phyloP scores from a whole-genome alignment of 1,140 invertebrate genomes.

The Copidosoma floridanum region DNA sequence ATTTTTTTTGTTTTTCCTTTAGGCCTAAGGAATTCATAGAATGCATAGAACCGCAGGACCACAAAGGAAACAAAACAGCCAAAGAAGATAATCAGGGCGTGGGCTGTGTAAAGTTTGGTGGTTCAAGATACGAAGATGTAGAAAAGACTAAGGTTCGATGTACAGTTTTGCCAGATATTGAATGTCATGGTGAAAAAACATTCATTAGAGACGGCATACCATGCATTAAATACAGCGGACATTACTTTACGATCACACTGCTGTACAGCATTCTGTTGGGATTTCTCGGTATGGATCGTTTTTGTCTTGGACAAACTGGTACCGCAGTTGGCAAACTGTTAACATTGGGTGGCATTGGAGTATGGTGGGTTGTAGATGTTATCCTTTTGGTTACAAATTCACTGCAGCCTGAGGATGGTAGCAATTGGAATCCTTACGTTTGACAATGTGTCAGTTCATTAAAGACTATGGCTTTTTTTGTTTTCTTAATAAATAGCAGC shows the following conservation, averaged over 20 bases:
- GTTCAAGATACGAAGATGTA: conserved; percentile 87
- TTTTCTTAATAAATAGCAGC: too few species aligned
- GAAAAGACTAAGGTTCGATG: conserved; percentile 86
- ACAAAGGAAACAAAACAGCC: conserved; percentile 87
- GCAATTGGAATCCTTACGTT: conserved; percentile 96
- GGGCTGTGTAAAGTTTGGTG: conserved; percentile 92
- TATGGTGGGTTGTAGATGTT: conserved; percentile 99
- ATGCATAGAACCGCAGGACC: conserved; percentile 86
- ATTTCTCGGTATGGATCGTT: conserved; percentile 93
- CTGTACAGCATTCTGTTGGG: conserved; percentile 96
- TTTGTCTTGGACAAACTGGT: conserved; percentile 95
- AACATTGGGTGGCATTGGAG: conserved; percentile 92
- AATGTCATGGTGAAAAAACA: conserved; percentile 83
- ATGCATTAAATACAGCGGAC: conserved; percentile 93
- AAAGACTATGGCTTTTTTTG: too few species aligned
- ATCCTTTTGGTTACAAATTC: conserved; percentile 92
- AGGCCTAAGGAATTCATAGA: conserved; percentile 87
- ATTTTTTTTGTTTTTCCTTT: not conserved
- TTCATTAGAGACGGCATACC: conserved; percentile 87
- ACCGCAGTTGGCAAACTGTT: conserved; percentile 95
- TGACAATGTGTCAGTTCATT: too few species aligned
- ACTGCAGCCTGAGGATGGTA: conserved; percentile 92
- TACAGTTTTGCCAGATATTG: conserved; percentile 84
- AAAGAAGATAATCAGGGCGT: conserved; percentile 76
- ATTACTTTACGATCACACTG: conserved; percentile 96